phyloP scores from a whole-genome alignment of 1,140 invertebrate genomes.

The Prorops nasuta region DNA sequence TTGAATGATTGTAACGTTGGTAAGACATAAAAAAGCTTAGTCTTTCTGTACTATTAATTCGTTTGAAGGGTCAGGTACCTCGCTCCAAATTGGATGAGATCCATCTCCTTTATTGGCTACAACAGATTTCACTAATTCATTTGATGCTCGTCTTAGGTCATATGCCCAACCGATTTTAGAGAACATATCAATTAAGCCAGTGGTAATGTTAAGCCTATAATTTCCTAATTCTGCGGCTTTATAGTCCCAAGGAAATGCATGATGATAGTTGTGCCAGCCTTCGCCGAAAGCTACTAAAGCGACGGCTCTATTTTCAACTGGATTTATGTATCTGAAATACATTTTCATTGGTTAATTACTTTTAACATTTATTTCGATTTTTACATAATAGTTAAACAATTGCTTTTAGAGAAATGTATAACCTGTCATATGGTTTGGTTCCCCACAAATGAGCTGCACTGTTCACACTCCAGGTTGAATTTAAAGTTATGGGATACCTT shows the following conservation, averaged over 20 bases:
- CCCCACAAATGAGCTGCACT: slow-evolving; percentile 76
- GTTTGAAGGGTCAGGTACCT: neutral
- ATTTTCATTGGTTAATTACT: too few species aligned
- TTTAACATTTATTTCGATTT: too few species aligned
- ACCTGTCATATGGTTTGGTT: slow-evolving; percentile 71
- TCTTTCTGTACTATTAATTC: neutral
- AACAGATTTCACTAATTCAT: slow-evolving; percentile 57
- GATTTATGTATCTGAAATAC: slow-evolving; percentile 62
- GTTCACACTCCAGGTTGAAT: slow-evolving; percentile 79
- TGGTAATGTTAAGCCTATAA: slow-evolving; percentile 61
- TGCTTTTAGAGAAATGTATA: neutral
- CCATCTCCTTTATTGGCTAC: slow-evolving; percentile 56
- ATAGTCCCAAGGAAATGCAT: slow-evolving; percentile 82
- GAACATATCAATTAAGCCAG: slow-evolving; percentile 66
- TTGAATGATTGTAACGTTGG: neutral
- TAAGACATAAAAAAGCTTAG: too few species aligned
- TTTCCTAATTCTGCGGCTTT: slow-evolving; percentile 66
- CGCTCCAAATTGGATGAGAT: slow-evolving; percentile 12
- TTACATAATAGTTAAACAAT: neutral
- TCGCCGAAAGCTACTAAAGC: slow-evolving; percentile 44
- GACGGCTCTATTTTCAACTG: slow-evolving; percentile 55
- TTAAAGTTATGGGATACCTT: slow-evolving; percentile 64
- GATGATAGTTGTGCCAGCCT: slow-evolving; percentile 87
- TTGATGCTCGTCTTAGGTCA: slow-evolving; percentile 68
- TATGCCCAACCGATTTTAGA: slow-evolving; percentile 76